Evolutionary conservation across 2,888 invertebrate species (phyloP), one percentile per base, ranked within the genome.

Genomic region (Ennomos fuscantarius): DNA sequence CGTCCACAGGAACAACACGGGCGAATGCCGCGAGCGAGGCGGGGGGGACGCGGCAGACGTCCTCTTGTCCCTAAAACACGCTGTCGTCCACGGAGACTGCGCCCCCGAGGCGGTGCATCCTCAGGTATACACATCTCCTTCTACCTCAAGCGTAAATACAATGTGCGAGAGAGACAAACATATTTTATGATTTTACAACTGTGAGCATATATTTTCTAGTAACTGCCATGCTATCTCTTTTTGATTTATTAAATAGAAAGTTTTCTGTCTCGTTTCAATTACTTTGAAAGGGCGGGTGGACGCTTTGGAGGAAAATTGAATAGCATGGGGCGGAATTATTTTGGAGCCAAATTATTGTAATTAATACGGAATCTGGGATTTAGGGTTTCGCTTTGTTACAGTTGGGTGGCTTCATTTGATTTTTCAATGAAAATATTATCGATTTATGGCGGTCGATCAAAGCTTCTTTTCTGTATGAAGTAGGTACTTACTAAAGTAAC

Each of bases 31-130:
- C 54, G 94, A 95, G 65, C 87, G 91, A 57, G 86, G 83, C 9
- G 90, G 91, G 36, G 92, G 95, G 73, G 97, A 97, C 75, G 95
- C 97, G 73, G 97, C 97, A n/a, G 97, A 97, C 86, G 97, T 97
- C 63, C 93, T 98, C 43, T 93, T 97, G 74, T 97, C 97, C 0
- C 89, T 97, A 72, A 97, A 97, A 81, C 97, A 97, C 82, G 96
- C 97, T 41, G 96, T 97, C 56, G 96, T 97, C 37, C 97, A 97
- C 83, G 96, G 97, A 9, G 95, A 95, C 68, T 92, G 91, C 73
- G 86, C 85, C 69, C 74, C 90, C 70, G 90, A 93, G 76, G 66
- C 87, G 43, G 93, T 93, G 50, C 93, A 93, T 75, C 89, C 90
- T 53, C 94, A 93, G 85, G 94, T 93, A 84, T 63, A 66, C 8